Percentiles rank a stretch among this genome's conserved stretches.
phyloP scores from a whole-genome alignment of 2,113 vertebrate genomes.

The Platycercus adscitus region DNA sequence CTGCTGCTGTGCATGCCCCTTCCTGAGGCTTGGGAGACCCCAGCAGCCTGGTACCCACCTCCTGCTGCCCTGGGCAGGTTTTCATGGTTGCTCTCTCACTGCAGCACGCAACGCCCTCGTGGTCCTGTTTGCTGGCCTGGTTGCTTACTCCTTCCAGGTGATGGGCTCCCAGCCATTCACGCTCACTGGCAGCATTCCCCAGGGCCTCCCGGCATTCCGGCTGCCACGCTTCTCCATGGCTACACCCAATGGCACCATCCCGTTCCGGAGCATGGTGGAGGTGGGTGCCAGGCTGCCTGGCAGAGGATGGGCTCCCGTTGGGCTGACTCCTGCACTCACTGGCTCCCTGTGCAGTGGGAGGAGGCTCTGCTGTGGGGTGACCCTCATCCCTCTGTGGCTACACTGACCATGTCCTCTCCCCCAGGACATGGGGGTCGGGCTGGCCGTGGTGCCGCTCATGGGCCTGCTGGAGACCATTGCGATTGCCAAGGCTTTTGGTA shows the following conservation, averaged over 20 bases:
- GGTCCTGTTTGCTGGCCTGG: conserved; percentile 85
- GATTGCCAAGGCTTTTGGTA: conserved; percentile 95
- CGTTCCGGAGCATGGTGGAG: conserved; percentile 84
- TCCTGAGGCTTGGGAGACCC: neutral
- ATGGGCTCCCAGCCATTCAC: conserved; percentile 80
- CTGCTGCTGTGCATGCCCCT: neutral
- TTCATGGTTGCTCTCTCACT: rapidly evolving
- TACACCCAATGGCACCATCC: conserved; percentile 76
- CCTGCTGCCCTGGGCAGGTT: neutral
- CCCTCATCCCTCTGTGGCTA: rapidly evolving
- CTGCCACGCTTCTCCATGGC: conserved; percentile 80
- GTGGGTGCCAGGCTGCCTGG: conserved; percentile 59
- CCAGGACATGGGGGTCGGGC: conserved; percentile 87
- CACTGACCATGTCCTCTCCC: neutral
- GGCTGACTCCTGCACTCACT: rapidly evolving
- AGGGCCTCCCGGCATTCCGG: conserved; percentile 82
- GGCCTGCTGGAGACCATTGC: conserved; percentile 92
- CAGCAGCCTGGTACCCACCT: rapidly evolving
- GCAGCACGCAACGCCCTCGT: conserved; percentile 87
- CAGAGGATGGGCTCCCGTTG: rapidly evolving
- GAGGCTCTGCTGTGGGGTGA: neutral
- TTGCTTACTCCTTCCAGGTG: conserved; percentile 86
- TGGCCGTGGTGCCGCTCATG: conserved; percentile 91
- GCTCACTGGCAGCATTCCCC: conserved; percentile 83
- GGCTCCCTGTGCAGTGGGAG: rapidly evolving